Percentiles rank a stretch among this genome's conserved stretches.
Evolutionary conservation across 2,797 vertebrate species (phyloP).

Genomic region (Melanotaenia nigrans): DNA sequence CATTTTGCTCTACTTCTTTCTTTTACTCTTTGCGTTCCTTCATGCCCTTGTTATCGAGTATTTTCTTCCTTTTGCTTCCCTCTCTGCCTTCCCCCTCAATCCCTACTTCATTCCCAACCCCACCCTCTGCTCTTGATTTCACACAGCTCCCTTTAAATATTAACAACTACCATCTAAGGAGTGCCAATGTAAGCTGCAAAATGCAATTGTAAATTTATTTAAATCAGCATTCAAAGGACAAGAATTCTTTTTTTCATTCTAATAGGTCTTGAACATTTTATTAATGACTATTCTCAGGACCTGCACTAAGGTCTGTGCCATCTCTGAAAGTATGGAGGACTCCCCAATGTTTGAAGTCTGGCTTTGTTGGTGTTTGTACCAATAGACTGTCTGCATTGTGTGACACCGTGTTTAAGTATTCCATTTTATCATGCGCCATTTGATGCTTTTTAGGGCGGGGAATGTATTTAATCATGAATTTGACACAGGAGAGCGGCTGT

Average conservation of each 20-base stretch:
- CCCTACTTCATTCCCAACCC: background rate
- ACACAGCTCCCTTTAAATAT: conserved; percentile 61
- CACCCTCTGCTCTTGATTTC: conserved; percentile 46
- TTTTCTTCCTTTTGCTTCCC: conserved; percentile 39
- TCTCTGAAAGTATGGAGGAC: conserved; percentile 26
- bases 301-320: conserved; percentile 30
- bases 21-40: conserved; percentile 23
- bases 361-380: conserved; percentile 51
- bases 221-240: conserved; percentile 67
- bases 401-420: conserved; percentile 63
- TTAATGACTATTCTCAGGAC: conserved; percentile 54
- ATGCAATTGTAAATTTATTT: conserved; percentile 62
- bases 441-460: conserved; percentile 48
- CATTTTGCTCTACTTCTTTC: conserved; percentile 51
- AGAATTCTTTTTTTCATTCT: conserved; percentile 49
- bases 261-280: conserved; percentile 57
- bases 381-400: conserved; percentile 22
- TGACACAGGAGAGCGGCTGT: conserved; percentile 51
- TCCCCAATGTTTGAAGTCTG: conserved; percentile 46
- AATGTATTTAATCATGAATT: conserved; percentile 63
- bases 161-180: conserved; percentile 54
- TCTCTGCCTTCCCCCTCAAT: conserved; percentile 2
- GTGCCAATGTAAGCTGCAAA: conserved; percentile 40
- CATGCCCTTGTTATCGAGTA: conserved; percentile 50
- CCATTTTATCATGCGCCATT: conserved; percentile 61